Conservation (phyloP, 2,888 invertebrate genomes). For the Acanthoscelides obtectus region DNA sequence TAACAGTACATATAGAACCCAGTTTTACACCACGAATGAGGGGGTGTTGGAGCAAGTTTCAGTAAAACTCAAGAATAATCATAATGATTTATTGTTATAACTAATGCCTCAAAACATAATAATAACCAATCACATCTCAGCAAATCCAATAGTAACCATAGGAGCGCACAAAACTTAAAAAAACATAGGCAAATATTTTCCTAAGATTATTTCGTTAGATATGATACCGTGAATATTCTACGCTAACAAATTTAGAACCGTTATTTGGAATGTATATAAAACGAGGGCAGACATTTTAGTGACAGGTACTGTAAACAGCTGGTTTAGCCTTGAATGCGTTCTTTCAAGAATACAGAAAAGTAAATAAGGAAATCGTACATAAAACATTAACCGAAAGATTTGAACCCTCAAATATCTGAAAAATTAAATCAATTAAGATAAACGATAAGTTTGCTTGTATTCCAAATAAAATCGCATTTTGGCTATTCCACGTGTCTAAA, state of each 20-base stretch:
- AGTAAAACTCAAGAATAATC: not conserved
- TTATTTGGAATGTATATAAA: slow-evolving; percentile 1
- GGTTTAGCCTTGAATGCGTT: not conserved
- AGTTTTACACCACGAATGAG: too few relatives aligned
- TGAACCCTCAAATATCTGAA: too few relatives aligned
- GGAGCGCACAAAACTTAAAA: not conserved
- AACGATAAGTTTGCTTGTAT: not conserved
- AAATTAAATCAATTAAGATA: too few relatives aligned
- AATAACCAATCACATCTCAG: not conserved
- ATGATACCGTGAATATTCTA: slow-evolving; percentile 3
- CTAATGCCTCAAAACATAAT: not conserved
- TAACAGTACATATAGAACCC: too few relatives aligned
- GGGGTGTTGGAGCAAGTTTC: not conserved
- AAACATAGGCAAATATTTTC: not conserved
- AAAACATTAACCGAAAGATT: too few relatives aligned
- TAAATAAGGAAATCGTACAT: too few relatives aligned
- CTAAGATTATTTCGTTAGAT: not conserved
- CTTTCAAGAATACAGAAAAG: slow-evolving; percentile 2
- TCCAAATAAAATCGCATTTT: not conserved
- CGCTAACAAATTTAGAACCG: slow-evolving; percentile 1
- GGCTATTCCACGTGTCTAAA: slow-evolving; percentile 3
- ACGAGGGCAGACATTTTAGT: slow-evolving; percentile 14
- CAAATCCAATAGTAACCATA: slow-evolving; percentile 1
- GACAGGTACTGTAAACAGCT: slow-evolving; percentile 4
- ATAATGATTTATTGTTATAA: not conserved